Evolutionary conservation across 2,888 invertebrate genomes (phyloP).

Genomic region (Eupithecia inturbata): DNA sequence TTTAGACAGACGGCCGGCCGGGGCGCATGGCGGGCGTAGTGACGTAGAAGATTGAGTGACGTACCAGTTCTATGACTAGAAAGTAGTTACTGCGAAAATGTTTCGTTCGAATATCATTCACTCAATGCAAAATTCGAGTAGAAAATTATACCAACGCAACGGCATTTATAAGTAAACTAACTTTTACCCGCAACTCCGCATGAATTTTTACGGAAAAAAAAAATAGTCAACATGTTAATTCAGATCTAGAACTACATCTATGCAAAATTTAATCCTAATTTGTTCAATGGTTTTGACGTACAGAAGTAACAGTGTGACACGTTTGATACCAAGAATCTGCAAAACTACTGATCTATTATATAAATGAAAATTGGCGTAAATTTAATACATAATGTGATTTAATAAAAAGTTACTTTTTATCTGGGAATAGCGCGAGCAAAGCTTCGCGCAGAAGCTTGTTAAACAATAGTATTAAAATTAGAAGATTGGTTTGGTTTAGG

Average conservation of each 20-base stretch:
- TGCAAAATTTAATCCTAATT: no score
- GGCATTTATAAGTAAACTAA: not conserved
- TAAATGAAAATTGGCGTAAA: no score
- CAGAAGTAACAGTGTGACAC: no score
- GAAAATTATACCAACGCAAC: not conserved
- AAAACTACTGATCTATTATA: no score
- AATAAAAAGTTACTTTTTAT: no score
- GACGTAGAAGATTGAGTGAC: not conserved
- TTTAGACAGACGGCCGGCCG: not conserved
- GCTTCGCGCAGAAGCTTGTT: no score
- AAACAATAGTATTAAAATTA: no score
- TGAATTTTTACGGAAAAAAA: not conserved
- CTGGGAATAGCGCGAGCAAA: no score
- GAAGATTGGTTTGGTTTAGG: no score
- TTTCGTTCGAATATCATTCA: not conserved
- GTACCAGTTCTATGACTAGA: conserved; percentile 12
- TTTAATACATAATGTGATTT: no score
- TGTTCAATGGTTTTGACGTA: no score
- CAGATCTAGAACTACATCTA: not conserved
- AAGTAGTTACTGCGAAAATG: conserved; percentile 8
- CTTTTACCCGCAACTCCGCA: not conserved
- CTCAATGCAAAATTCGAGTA: not conserved
- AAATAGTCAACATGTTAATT: not conserved
- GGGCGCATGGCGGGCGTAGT: not conserved
- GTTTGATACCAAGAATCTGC: no score